Percentiles rank a stretch among this genome's conserved stretches.
Conservation (phyloP, 2,888 invertebrate species). For the Agrotis exclamationis region DNA sequence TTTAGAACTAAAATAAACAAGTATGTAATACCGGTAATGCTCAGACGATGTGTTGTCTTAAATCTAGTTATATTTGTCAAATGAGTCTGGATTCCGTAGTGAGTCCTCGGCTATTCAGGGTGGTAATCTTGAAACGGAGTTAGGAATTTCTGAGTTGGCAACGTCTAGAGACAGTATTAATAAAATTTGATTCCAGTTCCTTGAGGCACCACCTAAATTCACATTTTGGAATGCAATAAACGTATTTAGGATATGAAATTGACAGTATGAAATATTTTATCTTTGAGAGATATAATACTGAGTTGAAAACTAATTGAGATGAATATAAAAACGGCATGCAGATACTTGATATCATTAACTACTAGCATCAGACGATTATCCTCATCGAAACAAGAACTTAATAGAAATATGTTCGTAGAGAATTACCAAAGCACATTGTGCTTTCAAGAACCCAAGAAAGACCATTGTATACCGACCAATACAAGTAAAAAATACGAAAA, state of each 20-base stretch:
- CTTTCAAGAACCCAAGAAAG: slow-evolving; percentile 27
- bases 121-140: not conserved
- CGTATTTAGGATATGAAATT: too few relatives aligned
- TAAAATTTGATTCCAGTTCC: too few relatives aligned
- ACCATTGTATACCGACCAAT: slow-evolving; percentile 19
- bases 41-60: slow-evolving; percentile 47
- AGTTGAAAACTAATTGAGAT: not conserved
- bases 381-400: not conserved
- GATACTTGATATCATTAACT: not conserved
- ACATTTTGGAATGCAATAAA: too few relatives aligned
- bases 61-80: slow-evolving; percentile 39
- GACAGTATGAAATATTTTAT: not conserved
- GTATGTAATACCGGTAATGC: slow-evolving; percentile 49
- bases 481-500: slow-evolving; percentile 36
- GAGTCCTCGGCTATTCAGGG: slow-evolving; percentile 8
- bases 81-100: slow-evolving; percentile 8
- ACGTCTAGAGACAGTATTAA: not conserved
- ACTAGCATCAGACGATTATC: not conserved
- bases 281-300: too few relatives aligned
- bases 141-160: not conserved
- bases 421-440: slow-evolving; percentile 27
- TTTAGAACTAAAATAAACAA: slow-evolving; percentile 51
- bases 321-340: not conserved
- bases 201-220: too few relatives aligned
- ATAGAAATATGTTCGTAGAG: not conserved